Conservation (phyloP, 2,888 invertebrate species). For the Lepidochitona cinerea region DNA sequence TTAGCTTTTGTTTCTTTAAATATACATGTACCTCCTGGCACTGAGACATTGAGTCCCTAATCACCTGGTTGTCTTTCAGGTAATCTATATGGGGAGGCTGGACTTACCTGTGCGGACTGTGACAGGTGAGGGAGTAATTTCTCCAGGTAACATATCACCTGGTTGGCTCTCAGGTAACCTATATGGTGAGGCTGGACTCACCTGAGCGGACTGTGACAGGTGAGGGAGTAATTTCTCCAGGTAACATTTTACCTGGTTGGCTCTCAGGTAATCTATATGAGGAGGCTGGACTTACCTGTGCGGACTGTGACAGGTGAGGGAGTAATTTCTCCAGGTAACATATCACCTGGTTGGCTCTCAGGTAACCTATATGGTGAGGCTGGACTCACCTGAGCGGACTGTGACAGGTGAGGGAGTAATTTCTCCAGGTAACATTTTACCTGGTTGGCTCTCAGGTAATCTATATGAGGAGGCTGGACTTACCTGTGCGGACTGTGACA, state of each 20-base stretch:
- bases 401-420: no score
- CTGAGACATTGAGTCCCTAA: no score
- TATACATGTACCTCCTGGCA: no score
- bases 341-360: constrained; percentile 72
- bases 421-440: no score
- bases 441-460: no score
- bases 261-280: neutral
- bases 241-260: no score
- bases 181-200: constrained; percentile 55
- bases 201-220: no score
- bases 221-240: no score
- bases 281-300: constrained; percentile 35
- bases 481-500: no score
- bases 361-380: constrained; percentile 57
- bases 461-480: no score
- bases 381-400: no score
- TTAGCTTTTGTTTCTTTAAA: no score
- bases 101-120: constrained; percentile 46
- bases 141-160: constrained; percentile 73
- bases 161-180: constrained; percentile 69
- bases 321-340: constrained; percentile 73
- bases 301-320: constrained; percentile 54
- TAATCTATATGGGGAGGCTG: neutral
- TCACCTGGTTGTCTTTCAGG: neutral
- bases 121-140: constrained; percentile 69